Conservation (phyloP, 2,888 invertebrate species). For the Epirrhoe alternata region DNA sequence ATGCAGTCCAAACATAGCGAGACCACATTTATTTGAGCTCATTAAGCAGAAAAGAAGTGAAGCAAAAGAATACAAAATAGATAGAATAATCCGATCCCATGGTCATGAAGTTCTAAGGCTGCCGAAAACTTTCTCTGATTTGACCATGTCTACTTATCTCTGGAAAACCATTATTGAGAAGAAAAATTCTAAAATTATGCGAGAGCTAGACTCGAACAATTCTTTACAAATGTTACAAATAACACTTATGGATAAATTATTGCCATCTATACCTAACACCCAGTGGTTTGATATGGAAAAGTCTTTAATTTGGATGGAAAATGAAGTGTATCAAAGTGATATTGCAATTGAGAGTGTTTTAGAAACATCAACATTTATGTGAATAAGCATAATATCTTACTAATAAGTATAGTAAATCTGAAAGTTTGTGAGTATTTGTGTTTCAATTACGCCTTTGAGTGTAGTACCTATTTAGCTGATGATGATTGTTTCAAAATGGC, state of each 20-base stretch:
- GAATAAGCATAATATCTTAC: background rate
- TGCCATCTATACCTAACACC: slow-evolving; percentile 9
- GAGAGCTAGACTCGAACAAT: background rate
- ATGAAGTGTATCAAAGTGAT: slow-evolving; percentile 50
- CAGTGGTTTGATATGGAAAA: slow-evolving; percentile 39
- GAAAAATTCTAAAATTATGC: background rate
- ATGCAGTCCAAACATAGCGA: slow-evolving; percentile 52
- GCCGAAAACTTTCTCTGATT: slow-evolving; percentile 53
- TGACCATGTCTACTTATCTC: slow-evolving; percentile 56
- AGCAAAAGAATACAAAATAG: slow-evolving; percentile 47
- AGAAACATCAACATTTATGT: slow-evolving; percentile 36
- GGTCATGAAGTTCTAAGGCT: slow-evolving; percentile 61
- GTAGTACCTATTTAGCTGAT: too few species aligned
- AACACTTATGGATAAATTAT: slow-evolving; percentile 12
- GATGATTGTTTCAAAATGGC: too few species aligned
- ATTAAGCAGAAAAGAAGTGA: slow-evolving; percentile 46
- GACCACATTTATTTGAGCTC: slow-evolving; percentile 62
- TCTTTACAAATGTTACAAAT: slow-evolving; percentile 20
- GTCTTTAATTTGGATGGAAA: slow-evolving; percentile 46
- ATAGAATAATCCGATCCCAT: slow-evolving; percentile 54
- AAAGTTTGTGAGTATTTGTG: too few species aligned
- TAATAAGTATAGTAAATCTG: too few species aligned
- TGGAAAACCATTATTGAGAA: slow-evolving; percentile 51
- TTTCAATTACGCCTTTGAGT: too few species aligned
- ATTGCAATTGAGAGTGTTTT: slow-evolving; percentile 46